Percentiles rank a stretch among this genome's conserved stretches.
phyloP scores from a whole-genome alignment of 1,140 invertebrate species.

The Papilio machaon region DNA sequence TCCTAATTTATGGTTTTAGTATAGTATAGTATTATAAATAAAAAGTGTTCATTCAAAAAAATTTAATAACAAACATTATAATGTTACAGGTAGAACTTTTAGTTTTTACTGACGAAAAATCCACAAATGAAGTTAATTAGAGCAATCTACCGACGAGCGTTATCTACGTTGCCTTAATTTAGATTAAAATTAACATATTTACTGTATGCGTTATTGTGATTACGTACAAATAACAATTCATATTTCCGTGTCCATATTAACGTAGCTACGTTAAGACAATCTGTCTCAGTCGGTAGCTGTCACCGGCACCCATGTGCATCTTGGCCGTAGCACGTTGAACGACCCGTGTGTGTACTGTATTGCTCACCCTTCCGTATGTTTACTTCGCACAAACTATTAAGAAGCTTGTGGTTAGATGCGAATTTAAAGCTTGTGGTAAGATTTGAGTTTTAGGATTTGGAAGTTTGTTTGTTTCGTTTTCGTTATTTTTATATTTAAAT shows the following conservation, averaged over 20 bases:
- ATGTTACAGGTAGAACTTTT: neutral
- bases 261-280: conserved; percentile 48
- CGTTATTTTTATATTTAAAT: neutral
- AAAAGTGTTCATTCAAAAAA: neutral
- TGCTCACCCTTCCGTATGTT: conserved; percentile 36
- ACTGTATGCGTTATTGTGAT: too few species aligned
- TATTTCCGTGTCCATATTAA: conserved; percentile 45
- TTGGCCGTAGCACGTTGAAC: conserved; percentile 51
- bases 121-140: too few species aligned
- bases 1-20: neutral
- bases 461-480: neutral
- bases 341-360: conserved; percentile 48
- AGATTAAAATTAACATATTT: too few species aligned
- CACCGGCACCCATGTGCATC: conserved; percentile 56
- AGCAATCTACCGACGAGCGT: too few species aligned
- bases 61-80: neutral
- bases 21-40: neutral
- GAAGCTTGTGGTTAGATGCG: conserved; percentile 9
- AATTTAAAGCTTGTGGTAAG: neutral
- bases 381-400: conserved; percentile 26
- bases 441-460: neutral
- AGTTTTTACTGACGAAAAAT: too few species aligned
- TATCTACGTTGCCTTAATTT: too few species aligned
- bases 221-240: neutral
- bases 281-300: conserved; percentile 64